A percentile compares a stretch with the other conserved stretches of the same genome.
These are phyloP conservation scores for Acanthosepion lycidas DNA, from an alignment of 2,888 invertebrate species.

Conservation along the genomic window DNA sequence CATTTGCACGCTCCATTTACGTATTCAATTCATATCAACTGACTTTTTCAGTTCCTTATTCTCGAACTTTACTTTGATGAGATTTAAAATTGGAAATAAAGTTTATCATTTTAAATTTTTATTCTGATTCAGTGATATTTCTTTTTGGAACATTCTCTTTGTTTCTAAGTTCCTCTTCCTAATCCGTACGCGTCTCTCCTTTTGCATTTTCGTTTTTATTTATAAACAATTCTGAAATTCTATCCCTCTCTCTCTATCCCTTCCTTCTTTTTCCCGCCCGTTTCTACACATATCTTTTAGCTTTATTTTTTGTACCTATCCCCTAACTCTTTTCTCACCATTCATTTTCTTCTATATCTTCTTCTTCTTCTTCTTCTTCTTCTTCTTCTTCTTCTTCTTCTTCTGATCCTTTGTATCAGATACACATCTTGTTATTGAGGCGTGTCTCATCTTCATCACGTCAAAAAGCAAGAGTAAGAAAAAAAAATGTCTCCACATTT, in stretches of 20 bases:
- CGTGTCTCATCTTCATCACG: neutral
- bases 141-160: neutral
- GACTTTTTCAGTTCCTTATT: neutral
- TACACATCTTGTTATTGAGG: neutral
- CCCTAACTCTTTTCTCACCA: neutral
- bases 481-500: neutral
- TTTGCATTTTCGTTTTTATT: neutral
- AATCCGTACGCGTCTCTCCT: neutral
- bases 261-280: too few species aligned
- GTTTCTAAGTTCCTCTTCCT: neutral
- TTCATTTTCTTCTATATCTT: neutral
- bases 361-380: fast-evolving
- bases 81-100: conserved; percentile 18
- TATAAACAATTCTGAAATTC: neutral
- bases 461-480: neutral
- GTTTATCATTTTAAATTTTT: neutral
- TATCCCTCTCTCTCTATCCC: neutral
- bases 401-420: neutral
- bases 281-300: neutral
- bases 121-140: neutral
- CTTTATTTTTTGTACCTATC: neutral
- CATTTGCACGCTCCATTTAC: neutral
- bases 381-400: neutral
- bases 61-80: neutral
- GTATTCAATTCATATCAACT: neutral